Percentiles rank a stretch among this genome's conserved stretches.
phyloP scores from a whole-genome alignment of 2,797 vertebrate species.

The Kryptolebias ocellatus region DNA sequence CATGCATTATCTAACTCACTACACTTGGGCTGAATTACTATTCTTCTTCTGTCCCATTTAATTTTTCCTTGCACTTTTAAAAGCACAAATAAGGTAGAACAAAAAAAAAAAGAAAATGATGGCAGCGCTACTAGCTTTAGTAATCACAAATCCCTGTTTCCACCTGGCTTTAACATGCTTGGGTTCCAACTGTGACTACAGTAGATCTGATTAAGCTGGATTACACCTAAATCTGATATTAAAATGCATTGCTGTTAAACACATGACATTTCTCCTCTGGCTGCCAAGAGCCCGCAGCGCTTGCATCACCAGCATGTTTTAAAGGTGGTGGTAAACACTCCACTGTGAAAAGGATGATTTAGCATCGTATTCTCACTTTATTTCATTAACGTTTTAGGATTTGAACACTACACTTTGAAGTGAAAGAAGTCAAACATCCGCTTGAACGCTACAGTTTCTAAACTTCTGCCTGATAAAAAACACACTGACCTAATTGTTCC shows the following conservation, averaged over 20 bases:
- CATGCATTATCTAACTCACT: no score
- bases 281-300: slow-evolving; percentile 11
- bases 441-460: neutral
- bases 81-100: slow-evolving; percentile 6
- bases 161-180: slow-evolving; percentile 47
- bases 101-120: slow-evolving; percentile 12
- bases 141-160: slow-evolving; percentile 38
- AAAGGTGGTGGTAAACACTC: slow-evolving; percentile 28
- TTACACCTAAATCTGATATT: slow-evolving; percentile 65
- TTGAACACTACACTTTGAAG: neutral
- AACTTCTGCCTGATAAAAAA: slow-evolving; percentile 10
- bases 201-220: slow-evolving; percentile 55
- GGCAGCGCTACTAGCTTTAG: slow-evolving; percentile 4
- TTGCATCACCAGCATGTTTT: slow-evolving; percentile 16
- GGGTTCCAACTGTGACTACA: slow-evolving; percentile 33
- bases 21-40: neutral
- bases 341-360: neutral
- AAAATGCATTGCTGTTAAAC: slow-evolving; percentile 47
- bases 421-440: neutral
- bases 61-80: neutral
- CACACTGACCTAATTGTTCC: slow-evolving; percentile 24
- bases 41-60: slow-evolving; percentile 7
- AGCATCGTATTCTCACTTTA: neutral
- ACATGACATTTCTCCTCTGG: slow-evolving; percentile 33
- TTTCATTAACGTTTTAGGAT: slow-evolving; percentile 5